These are phyloP conservation scores for Tinea pellionella DNA, from an alignment of 2,888 invertebrate genomes.

Conservation along the genomic window DNA sequence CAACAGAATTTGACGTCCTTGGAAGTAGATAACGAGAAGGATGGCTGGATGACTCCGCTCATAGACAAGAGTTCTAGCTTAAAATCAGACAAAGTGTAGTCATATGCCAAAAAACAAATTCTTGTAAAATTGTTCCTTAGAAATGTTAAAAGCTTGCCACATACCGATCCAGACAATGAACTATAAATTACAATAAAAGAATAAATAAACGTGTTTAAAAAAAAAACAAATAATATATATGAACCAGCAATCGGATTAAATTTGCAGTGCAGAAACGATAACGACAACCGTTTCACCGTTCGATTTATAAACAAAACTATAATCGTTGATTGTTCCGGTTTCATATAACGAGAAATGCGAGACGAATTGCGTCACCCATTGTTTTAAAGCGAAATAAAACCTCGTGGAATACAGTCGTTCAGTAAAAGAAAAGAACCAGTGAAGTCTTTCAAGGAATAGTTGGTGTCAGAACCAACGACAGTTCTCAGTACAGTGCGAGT, in stretches of 20 bases:
- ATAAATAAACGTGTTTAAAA: neutral
- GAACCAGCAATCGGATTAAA: neutral
- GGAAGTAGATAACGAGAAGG: too few species aligned
- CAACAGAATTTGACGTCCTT: too few species aligned
- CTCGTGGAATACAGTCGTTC: constrained; percentile 35
- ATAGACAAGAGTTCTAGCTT: too few species aligned
- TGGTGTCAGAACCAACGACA: constrained; percentile 53
- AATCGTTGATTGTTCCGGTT: constrained; percentile 56
- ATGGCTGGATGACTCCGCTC: too few species aligned
- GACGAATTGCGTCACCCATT: constrained; percentile 48
- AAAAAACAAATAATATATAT: neutral
- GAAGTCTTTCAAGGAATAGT: constrained; percentile 33
- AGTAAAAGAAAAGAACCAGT: constrained; percentile 43
- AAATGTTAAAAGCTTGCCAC: too few species aligned
- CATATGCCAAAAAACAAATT: too few species aligned
- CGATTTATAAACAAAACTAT: constrained; percentile 30
- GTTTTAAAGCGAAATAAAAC: constrained; percentile 37
- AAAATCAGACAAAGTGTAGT: too few species aligned
- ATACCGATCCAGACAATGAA: too few species aligned
- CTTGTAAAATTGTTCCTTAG: too few species aligned
- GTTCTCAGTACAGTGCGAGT: constrained; percentile 40
- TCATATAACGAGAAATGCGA: constrained; percentile 19
- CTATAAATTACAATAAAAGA: too few species aligned
- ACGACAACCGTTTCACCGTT: constrained; percentile 10
- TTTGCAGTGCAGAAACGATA: constrained; percentile 1